Evolutionary conservation across 2,888 invertebrate genomes (phyloP).

Genomic region (Noctua comes): DNA sequence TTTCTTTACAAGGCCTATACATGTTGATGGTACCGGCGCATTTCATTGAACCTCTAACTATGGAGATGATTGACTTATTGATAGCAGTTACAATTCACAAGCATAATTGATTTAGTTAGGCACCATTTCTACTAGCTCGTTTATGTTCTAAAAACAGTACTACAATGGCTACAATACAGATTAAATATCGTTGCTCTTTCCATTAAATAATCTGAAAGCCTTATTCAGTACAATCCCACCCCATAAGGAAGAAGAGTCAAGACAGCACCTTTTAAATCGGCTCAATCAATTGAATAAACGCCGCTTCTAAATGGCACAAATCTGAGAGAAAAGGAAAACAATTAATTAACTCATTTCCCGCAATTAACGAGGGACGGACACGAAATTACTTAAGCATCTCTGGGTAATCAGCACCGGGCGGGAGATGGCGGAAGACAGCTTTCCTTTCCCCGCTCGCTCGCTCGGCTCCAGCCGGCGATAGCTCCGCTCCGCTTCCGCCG

Average conservation of each 20-base stretch:
- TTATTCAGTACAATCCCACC: slow-evolving; percentile 1
- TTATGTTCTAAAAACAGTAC: not conserved
- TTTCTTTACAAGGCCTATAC: not conserved
- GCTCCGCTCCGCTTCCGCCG: slow-evolving; percentile 72
- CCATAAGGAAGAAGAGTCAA: slow-evolving; percentile 36
- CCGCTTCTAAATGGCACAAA: slow-evolving; percentile 74
- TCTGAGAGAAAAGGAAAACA: slow-evolving; percentile 85
- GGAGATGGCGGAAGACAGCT: slow-evolving; percentile 76
- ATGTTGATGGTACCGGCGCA: not conserved
- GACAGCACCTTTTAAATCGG: slow-evolving; percentile 62
- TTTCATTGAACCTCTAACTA: not conserved
- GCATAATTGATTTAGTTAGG: not conserved
- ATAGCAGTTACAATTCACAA: not conserved
- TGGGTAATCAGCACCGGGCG: slow-evolving; percentile 77
- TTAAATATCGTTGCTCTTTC: not conserved
- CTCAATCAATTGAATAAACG: slow-evolving; percentile 70
- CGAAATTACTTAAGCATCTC: slow-evolving; percentile 85
- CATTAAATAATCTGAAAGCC: slow-evolving; percentile 2
- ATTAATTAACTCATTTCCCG: slow-evolving; percentile 87
- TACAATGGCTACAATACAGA: not conserved
- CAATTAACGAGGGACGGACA: slow-evolving; percentile 86
- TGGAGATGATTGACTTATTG: not conserved
- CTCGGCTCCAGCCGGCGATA: slow-evolving; percentile 71
- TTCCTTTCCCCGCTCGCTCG: slow-evolving; percentile 80
- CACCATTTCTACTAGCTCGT: not conserved